Conservation (phyloP, 1,140 invertebrate species). For the Neodiprion pinetum region DNA sequence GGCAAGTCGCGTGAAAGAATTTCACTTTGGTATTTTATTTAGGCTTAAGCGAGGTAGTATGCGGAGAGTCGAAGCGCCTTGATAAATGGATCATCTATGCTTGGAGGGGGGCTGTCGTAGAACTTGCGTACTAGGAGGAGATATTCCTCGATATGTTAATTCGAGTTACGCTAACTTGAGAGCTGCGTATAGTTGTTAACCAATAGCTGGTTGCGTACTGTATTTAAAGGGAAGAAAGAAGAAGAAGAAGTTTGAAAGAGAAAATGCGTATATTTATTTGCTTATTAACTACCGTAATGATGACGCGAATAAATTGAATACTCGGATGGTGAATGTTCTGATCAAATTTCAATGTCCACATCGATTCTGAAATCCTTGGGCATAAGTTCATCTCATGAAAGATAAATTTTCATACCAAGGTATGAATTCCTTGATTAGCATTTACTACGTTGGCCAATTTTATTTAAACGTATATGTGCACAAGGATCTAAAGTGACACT, state of each 20-base stretch:
- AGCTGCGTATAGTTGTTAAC: not conserved
- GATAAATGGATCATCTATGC: not conserved
- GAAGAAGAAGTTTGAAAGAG: not conserved
- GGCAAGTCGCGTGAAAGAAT: not conserved
- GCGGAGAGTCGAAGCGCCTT: not conserved
- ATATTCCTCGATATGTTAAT: slow-evolving; percentile 5
- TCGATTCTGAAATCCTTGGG: not conserved
- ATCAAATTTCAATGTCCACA: not conserved
- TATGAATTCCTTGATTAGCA: not conserved
- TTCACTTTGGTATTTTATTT: slow-evolving; percentile 1
- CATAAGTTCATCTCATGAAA: too few species aligned
- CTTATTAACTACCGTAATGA: slow-evolving; percentile 5
- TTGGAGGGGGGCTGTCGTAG: not conserved
- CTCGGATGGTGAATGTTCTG: too few species aligned
- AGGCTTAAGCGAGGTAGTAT: not conserved
- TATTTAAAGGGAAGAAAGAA: not conserved
- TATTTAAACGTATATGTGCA: too few species aligned
- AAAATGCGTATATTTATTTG: not conserved
- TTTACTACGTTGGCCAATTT: not conserved
- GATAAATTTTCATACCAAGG: too few species aligned
- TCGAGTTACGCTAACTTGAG: not conserved
- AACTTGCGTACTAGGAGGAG: not conserved
- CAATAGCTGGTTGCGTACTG: not conserved
- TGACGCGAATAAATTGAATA: not conserved
- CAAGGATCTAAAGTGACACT: not conserved